phyloP scores from a whole-genome alignment of 2,888 invertebrate species.

The Tipula vernalis region DNA sequence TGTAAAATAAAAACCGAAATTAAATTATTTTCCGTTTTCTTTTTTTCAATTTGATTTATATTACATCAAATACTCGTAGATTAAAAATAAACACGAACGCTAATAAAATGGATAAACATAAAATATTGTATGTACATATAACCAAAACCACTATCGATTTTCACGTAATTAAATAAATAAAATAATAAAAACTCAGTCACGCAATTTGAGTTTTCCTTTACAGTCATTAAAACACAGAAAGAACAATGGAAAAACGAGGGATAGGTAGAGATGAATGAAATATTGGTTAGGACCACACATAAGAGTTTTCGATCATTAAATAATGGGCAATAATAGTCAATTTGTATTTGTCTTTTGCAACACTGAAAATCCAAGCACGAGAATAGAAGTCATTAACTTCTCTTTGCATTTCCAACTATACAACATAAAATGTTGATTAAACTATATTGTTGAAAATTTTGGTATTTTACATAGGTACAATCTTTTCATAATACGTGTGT shows the following conservation, averaged over 20 bases:
- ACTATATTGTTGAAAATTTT: no score
- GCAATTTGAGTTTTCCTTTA: neutral
- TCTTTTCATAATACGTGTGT: no score
- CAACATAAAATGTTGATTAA: no score
- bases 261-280: neutral
- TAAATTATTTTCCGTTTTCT: neutral
- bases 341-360: no score
- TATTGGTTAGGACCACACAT: neutral
- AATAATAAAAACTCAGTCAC: neutral
- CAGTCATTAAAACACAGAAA: neutral
- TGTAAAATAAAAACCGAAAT: neutral
- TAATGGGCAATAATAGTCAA: no score
- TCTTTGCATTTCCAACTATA: no score
- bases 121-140: neutral
- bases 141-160: neutral
- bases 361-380: no score
- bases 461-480: no score
- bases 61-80: neutral
- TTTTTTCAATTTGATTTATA: neutral
- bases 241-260: neutral
- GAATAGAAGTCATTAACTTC: no score
- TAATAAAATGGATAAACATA: neutral
- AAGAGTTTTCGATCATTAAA: neutral
- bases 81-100: neutral
- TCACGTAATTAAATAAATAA: neutral